A percentile compares a stretch with the other conserved stretches of the same genome.
Evolutionary conservation across 2,113 vertebrate genomes (phyloP).

Genomic region (Willisornis vidua): DNA sequence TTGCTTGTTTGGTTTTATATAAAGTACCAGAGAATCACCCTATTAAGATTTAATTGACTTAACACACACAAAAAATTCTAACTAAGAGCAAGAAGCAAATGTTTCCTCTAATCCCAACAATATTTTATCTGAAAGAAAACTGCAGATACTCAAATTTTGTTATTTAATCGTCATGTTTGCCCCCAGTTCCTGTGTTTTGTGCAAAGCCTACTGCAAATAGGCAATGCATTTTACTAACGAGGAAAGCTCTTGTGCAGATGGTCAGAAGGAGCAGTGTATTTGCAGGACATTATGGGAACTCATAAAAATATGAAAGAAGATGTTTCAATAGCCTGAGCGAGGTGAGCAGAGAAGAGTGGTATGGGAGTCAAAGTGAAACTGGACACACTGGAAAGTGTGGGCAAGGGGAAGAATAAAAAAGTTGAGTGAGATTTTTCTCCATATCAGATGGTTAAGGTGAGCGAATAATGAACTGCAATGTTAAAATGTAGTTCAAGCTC

Average conservation of each 20-base stretch:
- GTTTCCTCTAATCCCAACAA: not conserved
- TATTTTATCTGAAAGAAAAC: not conserved
- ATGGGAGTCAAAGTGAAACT: not conserved
- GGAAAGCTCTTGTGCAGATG: not conserved
- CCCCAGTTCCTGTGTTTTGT: not conserved
- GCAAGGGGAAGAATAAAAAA: not conserved
- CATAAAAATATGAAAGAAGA: not conserved
- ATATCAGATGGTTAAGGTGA: not conserved
- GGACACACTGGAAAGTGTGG: not conserved
- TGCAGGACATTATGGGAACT: not conserved
- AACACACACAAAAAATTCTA: not conserved
- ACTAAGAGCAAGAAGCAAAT: not conserved
- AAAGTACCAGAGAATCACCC: not conserved
- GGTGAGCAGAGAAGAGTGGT: not conserved
- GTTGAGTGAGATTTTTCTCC: not conserved
- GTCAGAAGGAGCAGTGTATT: not conserved
- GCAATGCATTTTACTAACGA: not conserved
- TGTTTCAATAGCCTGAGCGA: not conserved
- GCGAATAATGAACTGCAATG: not conserved
- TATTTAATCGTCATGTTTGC: not conserved
- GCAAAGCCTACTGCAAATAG: not conserved
- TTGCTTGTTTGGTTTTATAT: not conserved
- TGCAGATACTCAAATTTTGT: not conserved
- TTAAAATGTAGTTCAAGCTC: not conserved
- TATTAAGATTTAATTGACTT: constrained; percentile 20